Evolutionary conservation across 2,888 invertebrate genomes (phyloP).

Genomic region (Tribolium freemani): DNA sequence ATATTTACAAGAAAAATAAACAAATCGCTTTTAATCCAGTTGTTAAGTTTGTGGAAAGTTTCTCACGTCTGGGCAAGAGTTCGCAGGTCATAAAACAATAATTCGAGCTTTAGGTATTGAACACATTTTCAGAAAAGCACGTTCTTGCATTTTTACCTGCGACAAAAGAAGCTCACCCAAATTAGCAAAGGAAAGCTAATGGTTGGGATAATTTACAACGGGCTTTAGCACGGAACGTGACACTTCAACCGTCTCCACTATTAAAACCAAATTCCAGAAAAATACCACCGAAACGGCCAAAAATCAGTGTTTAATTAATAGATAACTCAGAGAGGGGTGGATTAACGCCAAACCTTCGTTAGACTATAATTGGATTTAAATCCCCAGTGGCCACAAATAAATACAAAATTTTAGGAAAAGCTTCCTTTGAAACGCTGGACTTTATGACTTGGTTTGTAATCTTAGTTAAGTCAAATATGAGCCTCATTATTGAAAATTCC

Average conservation of each 20-base stretch:
- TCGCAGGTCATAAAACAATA: conserved; percentile 37
- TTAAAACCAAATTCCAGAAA: conserved; percentile 26
- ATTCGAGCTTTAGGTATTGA: conserved; percentile 28
- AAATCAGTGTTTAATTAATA: conserved; percentile 15
- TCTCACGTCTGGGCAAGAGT: conserved; percentile 8
- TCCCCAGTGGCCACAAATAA: too few species aligned
- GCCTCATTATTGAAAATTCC: neutral
- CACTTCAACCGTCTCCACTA: conserved; percentile 10
- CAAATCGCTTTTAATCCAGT: conserved; percentile 1
- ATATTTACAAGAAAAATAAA: conserved; percentile 17
- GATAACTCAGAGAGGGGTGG: neutral
- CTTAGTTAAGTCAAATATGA: neutral
- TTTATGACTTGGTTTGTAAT: neutral
- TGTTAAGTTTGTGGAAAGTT: conserved; percentile 2
- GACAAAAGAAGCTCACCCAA: neutral
- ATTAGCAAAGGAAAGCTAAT: conserved; percentile 33
- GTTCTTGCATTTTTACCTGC: conserved; percentile 20
- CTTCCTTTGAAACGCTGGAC: neutral
- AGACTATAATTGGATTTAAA: conserved; percentile 20
- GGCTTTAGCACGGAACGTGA: conserved; percentile 25
- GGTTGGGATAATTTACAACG: conserved; percentile 27
- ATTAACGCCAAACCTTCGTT: conserved; percentile 22
- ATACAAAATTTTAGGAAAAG: neutral
- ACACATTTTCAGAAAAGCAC: conserved; percentile 27
- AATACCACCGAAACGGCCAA: neutral